Conservation (phyloP, 2,888 invertebrate species). For the Lycia hirtaria region DNA sequence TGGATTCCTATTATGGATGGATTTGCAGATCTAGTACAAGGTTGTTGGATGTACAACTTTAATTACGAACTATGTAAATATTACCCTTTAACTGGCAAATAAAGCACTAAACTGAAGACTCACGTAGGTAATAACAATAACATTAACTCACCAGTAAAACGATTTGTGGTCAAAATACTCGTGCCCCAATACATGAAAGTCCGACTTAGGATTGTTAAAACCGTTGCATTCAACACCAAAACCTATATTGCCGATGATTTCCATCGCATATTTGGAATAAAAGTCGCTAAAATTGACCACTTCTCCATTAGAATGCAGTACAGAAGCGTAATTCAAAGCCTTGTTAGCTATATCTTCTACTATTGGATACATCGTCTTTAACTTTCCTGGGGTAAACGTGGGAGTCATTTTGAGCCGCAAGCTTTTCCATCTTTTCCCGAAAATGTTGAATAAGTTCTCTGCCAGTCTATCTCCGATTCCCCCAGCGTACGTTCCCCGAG, state of each 20-base stretch:
- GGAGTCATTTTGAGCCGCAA: constrained; percentile 87
- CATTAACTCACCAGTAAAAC: constrained; percentile 68
- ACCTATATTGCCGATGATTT: constrained; percentile 86
- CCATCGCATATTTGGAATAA: constrained; percentile 86
- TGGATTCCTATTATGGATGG: no score
- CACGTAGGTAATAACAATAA: not conserved
- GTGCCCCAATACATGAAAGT: constrained; percentile 78
- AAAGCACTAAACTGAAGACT: no score
- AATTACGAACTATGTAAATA: no score
- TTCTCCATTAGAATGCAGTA: constrained; percentile 54
- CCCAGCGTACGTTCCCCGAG: constrained; percentile 87
- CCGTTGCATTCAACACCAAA: constrained; percentile 87
- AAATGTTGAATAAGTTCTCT: constrained; percentile 85
- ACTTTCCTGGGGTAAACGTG: constrained; percentile 88
- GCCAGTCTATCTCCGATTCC: constrained; percentile 86
- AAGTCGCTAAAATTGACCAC: constrained; percentile 83
- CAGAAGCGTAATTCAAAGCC: constrained; percentile 73
- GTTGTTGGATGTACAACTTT: no score
- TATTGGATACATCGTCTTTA: constrained; percentile 87
- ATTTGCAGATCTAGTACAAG: no score
- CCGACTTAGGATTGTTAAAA: constrained; percentile 81
- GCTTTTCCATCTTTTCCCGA: constrained; percentile 86
- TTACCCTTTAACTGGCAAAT: no score
- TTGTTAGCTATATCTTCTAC: constrained; percentile 84
- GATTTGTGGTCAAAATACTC: constrained; percentile 74